Evolutionary conservation across 1,140 invertebrate species (phyloP).

Genomic region (Drosophila neocordata): DNA sequence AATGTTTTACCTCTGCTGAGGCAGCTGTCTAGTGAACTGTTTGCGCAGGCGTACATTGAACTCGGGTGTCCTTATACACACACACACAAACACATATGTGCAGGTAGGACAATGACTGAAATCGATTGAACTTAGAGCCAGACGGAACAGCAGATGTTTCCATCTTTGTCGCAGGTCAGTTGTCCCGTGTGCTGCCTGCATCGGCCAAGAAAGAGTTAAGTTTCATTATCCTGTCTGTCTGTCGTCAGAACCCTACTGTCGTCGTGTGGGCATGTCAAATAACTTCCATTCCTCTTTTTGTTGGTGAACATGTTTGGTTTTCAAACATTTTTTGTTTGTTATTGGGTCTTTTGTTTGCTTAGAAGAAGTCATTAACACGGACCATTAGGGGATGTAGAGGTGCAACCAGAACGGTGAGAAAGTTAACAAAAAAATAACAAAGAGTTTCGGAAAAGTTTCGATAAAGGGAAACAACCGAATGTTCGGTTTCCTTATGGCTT

Average conservation of each 20-base stretch:
- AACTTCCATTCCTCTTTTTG: background rate
- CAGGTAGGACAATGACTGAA: background rate
- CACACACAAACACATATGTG: constrained; percentile 27
- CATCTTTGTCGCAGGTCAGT: constrained; percentile 76
- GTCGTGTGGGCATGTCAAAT: constrained; percentile 43
- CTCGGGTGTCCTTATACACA: constrained; percentile 37
- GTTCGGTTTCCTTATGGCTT: background rate
- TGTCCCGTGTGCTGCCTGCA: constrained; percentile 25
- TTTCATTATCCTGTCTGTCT: constrained; percentile 41
- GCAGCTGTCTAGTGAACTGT: constrained; percentile 41
- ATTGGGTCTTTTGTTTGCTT: constrained; percentile 61
- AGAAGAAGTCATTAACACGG: constrained; percentile 67
- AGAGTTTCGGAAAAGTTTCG: background rate
- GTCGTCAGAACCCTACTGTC: constrained; percentile 23
- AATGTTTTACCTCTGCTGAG: constrained; percentile 27
- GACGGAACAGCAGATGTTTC: constrained; percentile 67
- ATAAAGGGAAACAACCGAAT: background rate
- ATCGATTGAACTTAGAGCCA: constrained; percentile 20
- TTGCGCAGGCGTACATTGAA: constrained; percentile 78
- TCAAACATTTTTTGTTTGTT: constrained; percentile 65
- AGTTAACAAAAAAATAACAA: constrained; percentile 8
- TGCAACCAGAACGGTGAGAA: constrained; percentile 18
- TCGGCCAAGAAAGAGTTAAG: constrained; percentile 39
- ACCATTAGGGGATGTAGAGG: background rate
- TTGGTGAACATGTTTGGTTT: constrained; percentile 12